Evolutionary conservation across 2,888 invertebrate species (phyloP).

Genomic region (Drosophila kuntzei): DNA sequence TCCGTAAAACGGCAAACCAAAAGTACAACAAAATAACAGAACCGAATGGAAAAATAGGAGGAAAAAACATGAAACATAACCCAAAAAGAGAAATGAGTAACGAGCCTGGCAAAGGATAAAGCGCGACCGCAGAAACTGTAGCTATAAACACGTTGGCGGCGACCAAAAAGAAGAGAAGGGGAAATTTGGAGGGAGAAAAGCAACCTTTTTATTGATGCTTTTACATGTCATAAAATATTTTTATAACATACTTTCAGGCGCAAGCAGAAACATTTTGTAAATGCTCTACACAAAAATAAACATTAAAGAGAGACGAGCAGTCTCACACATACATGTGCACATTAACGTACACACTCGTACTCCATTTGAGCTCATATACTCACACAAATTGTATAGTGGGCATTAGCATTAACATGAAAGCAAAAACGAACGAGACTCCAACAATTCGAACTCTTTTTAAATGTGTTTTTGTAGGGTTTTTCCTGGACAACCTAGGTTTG

Average conservation of each 20-base stretch:
- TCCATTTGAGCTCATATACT: background rate
- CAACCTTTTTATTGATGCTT: constrained; percentile 76
- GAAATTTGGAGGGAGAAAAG: constrained; percentile 14
- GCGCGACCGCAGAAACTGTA: constrained; percentile 50
- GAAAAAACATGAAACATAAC: constrained; percentile 49
- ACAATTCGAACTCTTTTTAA: constrained; percentile 60
- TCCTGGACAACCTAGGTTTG: background rate
- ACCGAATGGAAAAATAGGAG: background rate
- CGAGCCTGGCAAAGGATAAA: constrained; percentile 69
- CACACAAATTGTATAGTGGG: constrained; percentile 36
- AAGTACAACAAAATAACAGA: constrained; percentile 41
- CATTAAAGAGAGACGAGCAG: constrained; percentile 38
- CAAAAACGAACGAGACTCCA: constrained; percentile 59
- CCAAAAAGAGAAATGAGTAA: constrained; percentile 56
- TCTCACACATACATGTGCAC: background rate
- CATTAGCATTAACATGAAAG: constrained; percentile 60
- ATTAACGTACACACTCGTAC: background rate
- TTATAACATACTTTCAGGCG: constrained; percentile 70
- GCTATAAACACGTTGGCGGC: constrained; percentile 53
- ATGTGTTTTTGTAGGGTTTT: background rate
- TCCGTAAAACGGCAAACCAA: constrained; percentile 57
- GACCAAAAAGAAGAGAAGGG: constrained; percentile 12
- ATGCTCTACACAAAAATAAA: constrained; percentile 38
- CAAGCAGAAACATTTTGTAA: constrained; percentile 58
- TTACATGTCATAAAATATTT: constrained; percentile 80